phyloP scores from a whole-genome alignment of 2,113 vertebrate genomes.

The Pogona vitticeps region DNA sequence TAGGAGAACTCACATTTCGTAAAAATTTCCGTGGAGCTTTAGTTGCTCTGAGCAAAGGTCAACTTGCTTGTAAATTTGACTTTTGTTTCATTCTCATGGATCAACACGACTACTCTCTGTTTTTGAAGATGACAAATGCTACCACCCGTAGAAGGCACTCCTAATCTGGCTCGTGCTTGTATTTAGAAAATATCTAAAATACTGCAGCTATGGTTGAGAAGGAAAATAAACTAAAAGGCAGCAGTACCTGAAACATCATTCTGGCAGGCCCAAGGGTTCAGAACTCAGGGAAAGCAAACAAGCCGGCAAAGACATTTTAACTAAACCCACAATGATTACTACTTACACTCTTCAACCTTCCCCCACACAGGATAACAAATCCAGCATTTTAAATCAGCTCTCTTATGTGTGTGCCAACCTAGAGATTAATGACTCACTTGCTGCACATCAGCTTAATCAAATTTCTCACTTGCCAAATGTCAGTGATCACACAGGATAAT shows the following conservation, averaged over 20 bases:
- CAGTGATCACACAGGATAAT: slow-evolving; percentile 2
- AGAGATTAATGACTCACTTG: slow-evolving; percentile 25
- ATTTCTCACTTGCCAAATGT: slow-evolving; percentile 1
- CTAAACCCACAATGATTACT: background rate
- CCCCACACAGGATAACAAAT: background rate
- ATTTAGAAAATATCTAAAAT: background rate
- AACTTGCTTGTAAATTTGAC: too few relatives aligned
- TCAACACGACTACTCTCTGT: too few relatives aligned
- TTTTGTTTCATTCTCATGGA: background rate
- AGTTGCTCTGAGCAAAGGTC: too few relatives aligned
- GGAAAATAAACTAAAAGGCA: accelerated
- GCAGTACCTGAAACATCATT: background rate
- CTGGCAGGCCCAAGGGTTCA: slow-evolving; percentile 12
- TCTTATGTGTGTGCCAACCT: slow-evolving; percentile 4
- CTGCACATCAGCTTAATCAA: slow-evolving; percentile 46
- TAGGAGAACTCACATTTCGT: too few relatives aligned
- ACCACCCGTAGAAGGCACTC: background rate
- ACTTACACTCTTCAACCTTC: background rate
- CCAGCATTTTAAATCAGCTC: background rate
- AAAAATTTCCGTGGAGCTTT: too few relatives aligned
- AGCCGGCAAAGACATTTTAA: background rate
- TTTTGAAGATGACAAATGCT: background rate
- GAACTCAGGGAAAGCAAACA: background rate
- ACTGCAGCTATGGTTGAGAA: background rate
- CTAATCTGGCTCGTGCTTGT: background rate